These are phyloP conservation scores for Cyclargus thomasi DNA, from an alignment of 1,140 invertebrate species.

Conservation along the genomic window DNA sequence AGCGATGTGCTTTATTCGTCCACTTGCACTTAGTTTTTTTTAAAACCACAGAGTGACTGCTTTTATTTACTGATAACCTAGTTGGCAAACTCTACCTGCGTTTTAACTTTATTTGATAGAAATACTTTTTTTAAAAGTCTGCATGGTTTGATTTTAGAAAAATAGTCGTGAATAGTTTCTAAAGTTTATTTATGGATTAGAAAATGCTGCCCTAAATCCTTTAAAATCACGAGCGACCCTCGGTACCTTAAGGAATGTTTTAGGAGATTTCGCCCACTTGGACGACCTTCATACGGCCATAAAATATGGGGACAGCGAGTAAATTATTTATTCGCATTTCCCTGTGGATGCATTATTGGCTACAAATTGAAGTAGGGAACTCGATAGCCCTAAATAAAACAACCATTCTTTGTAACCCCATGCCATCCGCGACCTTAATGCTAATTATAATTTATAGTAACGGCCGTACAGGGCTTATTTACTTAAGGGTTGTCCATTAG, in stretches of 20 bases:
- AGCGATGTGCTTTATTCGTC: constrained; percentile 43
- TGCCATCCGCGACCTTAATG: constrained; percentile 4
- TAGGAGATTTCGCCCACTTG: constrained; percentile 3
- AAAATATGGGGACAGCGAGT: constrained; percentile 12
- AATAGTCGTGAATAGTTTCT: not conserved
- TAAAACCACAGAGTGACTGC: constrained; percentile 54
- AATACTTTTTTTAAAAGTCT: not conserved
- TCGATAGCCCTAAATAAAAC: not conserved
- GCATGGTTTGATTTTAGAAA: constrained; percentile 13
- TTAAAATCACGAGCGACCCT: constrained; percentile 8
- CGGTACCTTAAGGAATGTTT: not conserved
- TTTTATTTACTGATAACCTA: constrained; percentile 25
- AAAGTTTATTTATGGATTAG: not conserved
- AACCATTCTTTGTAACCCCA: not conserved
- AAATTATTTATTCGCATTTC: constrained; percentile 13
- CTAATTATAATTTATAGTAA: constrained; percentile 13
- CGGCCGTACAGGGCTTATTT: constrained; percentile 6
- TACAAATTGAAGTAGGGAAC: constrained; percentile 2
- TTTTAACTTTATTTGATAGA: constrained; percentile 4
- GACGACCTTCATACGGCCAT: constrained; percentile 8
- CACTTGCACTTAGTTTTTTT: constrained; percentile 47
- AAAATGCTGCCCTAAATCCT: not conserved
- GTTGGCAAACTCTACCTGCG: constrained; percentile 12
- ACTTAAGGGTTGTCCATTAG: constrained; percentile 14
- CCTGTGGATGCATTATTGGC: constrained; percentile 1